Conservation (phyloP, 1,140 invertebrate species). For the Drosophila ercepeae region DNA sequence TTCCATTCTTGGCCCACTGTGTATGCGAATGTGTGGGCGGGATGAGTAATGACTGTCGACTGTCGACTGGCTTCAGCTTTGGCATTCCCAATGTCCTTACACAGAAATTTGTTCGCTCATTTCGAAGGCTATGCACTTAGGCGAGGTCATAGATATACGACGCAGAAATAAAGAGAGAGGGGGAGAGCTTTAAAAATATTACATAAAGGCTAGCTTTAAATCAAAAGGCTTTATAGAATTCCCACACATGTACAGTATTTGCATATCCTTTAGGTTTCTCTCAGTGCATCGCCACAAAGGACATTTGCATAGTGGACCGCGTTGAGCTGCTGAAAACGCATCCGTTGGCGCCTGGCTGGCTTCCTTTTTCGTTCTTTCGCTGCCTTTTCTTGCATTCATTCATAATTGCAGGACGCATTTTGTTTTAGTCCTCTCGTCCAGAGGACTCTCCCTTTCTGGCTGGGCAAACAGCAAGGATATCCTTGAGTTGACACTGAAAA, state of each 20-base stretch:
- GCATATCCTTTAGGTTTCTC: neutral
- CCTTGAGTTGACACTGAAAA: constrained; percentile 77
- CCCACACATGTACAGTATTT: no score
- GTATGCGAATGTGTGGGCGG: constrained; percentile 40
- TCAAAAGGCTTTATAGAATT: constrained; percentile 7
- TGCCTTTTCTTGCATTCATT: constrained; percentile 53
- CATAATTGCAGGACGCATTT: constrained; percentile 79
- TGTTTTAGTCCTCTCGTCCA: constrained; percentile 44
- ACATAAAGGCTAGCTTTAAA: constrained; percentile 47
- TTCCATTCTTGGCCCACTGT: constrained; percentile 30
- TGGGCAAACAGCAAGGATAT: constrained; percentile 75
- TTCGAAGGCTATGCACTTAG: constrained; percentile 77
- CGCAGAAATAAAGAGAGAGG: constrained; percentile 10
- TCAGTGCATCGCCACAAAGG: constrained; percentile 3
- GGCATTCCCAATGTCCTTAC: constrained; percentile 64
- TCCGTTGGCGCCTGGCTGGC: constrained; percentile 47
- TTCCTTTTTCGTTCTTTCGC: constrained; percentile 36
- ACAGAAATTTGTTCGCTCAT: constrained; percentile 34
- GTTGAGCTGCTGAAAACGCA: constrained; percentile 50
- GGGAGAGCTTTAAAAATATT: constrained; percentile 26
- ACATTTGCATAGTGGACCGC: constrained; percentile 33
- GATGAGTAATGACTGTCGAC: constrained; percentile 74
- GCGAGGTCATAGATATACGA: constrained; percentile 69
- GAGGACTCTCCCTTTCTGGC: constrained; percentile 4
- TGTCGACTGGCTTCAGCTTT: constrained; percentile 34